These are phyloP conservation scores for Falcunculus frontatus DNA, from an alignment of 2,113 vertebrate genomes.

Conservation along the genomic window DNA sequence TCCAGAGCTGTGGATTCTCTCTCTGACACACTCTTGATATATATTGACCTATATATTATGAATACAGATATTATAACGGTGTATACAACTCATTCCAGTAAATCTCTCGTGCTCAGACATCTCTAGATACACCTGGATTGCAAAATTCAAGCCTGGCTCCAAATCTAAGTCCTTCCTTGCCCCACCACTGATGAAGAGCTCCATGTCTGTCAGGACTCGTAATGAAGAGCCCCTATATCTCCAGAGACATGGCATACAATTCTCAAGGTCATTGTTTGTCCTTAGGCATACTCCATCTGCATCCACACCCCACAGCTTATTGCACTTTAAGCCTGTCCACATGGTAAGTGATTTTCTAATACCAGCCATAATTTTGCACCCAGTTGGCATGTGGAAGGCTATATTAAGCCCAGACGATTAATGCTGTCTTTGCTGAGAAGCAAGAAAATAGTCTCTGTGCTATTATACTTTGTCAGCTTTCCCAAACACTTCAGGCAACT, in stretches of 20 bases:
- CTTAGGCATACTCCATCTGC: conserved; percentile 32
- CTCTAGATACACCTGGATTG: not conserved
- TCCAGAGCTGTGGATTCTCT: not conserved
- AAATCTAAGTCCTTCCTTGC: not conserved
- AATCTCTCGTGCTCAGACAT: not conserved
- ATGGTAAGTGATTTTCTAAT: conserved; percentile 58
- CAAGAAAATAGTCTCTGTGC: conserved; percentile 49
- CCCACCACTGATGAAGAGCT: not conserved
- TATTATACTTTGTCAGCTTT: conserved; percentile 55
- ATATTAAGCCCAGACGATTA: conserved; percentile 62
- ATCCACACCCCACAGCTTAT: conserved; percentile 37
- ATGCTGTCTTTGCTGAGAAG: conserved; percentile 55
- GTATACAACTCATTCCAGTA: not conserved
- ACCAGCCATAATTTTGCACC: conserved; percentile 59
- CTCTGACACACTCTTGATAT: not conserved
- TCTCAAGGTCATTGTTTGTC: conserved; percentile 38
- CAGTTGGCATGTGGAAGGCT: conserved; percentile 59
- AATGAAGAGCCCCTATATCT: not conserved
- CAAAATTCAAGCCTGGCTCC: not conserved
- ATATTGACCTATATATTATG: not conserved
- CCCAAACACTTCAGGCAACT: conserved; percentile 61
- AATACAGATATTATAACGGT: not conserved
- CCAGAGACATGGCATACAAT: not conserved
- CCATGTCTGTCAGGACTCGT: not conserved
- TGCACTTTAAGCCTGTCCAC: conserved; percentile 43